phyloP scores from a whole-genome alignment of 2,797 vertebrate species.

The Orientallactaga sibirica region DNA sequence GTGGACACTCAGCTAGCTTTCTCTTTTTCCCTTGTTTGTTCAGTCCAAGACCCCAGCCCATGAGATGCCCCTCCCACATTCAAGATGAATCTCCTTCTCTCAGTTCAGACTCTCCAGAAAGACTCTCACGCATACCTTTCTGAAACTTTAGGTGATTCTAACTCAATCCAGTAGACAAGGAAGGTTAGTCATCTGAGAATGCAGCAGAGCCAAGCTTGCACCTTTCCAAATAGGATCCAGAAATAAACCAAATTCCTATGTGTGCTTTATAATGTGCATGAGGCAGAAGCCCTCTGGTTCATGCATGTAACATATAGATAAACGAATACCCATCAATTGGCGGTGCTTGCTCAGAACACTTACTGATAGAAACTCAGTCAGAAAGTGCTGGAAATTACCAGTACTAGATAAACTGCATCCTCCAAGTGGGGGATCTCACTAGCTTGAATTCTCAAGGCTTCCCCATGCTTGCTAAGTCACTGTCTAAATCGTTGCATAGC shows the following conservation, averaged over 20 bases:
- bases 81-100: not conserved
- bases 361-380: not conserved
- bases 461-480: not conserved
- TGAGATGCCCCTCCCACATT: too few relatives aligned
- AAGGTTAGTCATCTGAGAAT: not conserved
- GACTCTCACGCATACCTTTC: not conserved
- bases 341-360: not conserved
- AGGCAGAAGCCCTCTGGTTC: not conserved
- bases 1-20: not conserved
- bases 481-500: not conserved
- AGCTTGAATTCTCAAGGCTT: not conserved
- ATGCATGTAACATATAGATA: not conserved
- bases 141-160: not conserved
- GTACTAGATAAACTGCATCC: not conserved
- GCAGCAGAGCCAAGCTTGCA: not conserved
- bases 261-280: not conserved
- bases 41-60: not conserved
- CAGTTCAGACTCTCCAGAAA: not conserved
- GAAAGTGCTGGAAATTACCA: not conserved
- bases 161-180: not conserved
- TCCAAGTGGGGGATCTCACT: not conserved
- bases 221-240: not conserved
- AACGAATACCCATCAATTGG: not conserved
- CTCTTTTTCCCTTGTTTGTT: not conserved
- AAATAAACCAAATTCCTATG: not conserved